Conservation (phyloP, 37 sponge, comb jelly and placozoan genomes). For the Oopsacas minuta region DNA sequence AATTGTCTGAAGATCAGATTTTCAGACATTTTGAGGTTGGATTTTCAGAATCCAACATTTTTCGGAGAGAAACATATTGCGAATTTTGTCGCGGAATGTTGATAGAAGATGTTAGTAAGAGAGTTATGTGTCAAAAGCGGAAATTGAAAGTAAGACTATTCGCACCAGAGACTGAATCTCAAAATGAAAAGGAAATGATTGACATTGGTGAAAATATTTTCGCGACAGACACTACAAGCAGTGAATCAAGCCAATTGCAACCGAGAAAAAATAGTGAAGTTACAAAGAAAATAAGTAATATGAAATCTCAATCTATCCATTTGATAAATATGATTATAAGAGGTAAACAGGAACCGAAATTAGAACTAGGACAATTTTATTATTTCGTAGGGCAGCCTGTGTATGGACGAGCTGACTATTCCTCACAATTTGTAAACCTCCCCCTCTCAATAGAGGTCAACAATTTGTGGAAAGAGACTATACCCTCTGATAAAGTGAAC, state of each 20-base stretch:
- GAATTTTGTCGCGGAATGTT: neutral
- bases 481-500: neutral
- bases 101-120: neutral
- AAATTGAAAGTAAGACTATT: neutral
- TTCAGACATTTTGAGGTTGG: neutral
- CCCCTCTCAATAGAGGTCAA: neutral
- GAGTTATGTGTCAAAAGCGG: neutral
- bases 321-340: neutral
- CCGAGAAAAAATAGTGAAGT: neutral
- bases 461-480: neutral
- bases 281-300: neutral
- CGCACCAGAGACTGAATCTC: neutral
- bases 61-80: neutral
- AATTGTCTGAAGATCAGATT: neutral
- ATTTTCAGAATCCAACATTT: neutral
- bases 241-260: neutral
- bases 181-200: neutral
- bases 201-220: neutral
- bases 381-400: neutral
- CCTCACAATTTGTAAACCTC: neutral
- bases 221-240: neutral
- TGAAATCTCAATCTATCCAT: neutral
- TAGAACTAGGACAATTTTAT: neutral
- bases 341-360: neutral
- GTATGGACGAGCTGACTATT: slow-evolving; percentile 8